These are phyloP conservation scores for Rhagonycha fulva DNA, from an alignment of 2,888 invertebrate species.

Conservation along the genomic window DNA sequence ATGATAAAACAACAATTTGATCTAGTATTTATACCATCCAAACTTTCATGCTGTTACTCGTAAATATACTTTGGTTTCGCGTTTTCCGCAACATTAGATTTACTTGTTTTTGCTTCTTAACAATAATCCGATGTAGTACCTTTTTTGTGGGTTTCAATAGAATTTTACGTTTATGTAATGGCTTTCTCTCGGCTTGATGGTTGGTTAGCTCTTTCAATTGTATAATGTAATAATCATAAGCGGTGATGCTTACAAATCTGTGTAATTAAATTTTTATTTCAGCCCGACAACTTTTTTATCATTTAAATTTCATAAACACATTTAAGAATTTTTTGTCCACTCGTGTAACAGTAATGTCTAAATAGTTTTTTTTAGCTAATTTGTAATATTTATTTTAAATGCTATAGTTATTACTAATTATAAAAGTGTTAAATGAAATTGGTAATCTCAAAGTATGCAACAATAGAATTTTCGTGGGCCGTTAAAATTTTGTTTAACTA, in stretches of 20 bases:
- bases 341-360: background rate
- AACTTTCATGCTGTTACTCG: conserved; percentile 37
- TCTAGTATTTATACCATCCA: conserved; percentile 45
- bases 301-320: background rate
- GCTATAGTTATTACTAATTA: too few relatives aligned
- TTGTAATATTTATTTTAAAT: background rate
- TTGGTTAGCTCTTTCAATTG: conserved; percentile 44
- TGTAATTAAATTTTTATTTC: conserved; percentile 13
- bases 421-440: too few relatives aligned
- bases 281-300: background rate
- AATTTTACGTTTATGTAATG: conserved; percentile 50
- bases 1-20: conserved; percentile 25
- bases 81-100: conserved; percentile 48
- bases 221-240: conserved; percentile 30
- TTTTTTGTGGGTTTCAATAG: conserved; percentile 39
- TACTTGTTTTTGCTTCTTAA: conserved; percentile 22
- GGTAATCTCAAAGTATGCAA: background rate
- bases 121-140: conserved; percentile 39
- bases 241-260: conserved; percentile 6
- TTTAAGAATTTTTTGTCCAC: background rate
- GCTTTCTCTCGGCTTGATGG: conserved; percentile 50
- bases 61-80: conserved; percentile 38
- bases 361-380: background rate
- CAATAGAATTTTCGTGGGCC: background rate
- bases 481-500: conserved; percentile 1